phyloP scores from a whole-genome alignment of 1,140 invertebrate genomes.

The Drosophila repleta region DNA sequence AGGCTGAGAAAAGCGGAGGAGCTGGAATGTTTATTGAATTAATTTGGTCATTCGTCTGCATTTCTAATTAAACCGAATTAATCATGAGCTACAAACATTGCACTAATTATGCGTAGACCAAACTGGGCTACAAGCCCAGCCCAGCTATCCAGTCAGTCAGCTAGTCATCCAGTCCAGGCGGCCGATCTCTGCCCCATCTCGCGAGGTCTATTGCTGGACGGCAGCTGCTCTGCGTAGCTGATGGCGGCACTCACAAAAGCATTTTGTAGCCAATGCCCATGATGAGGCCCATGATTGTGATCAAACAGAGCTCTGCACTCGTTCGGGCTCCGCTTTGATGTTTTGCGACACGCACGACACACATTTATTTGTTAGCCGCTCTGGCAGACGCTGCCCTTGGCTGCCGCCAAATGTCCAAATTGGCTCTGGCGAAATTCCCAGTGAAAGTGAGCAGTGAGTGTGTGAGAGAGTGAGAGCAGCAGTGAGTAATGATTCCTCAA shows the following conservation, averaged over 20 bases:
- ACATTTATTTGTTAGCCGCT: slow-evolving; percentile 36
- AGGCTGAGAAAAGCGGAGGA: slow-evolving; percentile 18
- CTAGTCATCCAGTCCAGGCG: neutral
- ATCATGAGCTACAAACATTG: slow-evolving; percentile 68
- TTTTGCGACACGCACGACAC: slow-evolving; percentile 71
- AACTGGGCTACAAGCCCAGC: slow-evolving; percentile 54
- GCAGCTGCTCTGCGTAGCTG: slow-evolving; percentile 28
- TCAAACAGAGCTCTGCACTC: slow-evolving; percentile 54
- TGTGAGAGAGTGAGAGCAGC: neutral
- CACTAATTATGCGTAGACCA: slow-evolving; percentile 75
- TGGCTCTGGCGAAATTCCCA: slow-evolving; percentile 25
- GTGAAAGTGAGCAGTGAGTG: slow-evolving; percentile 15
- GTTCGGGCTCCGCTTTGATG: slow-evolving; percentile 54
- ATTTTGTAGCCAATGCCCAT: slow-evolving; percentile 52
- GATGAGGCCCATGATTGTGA: slow-evolving; percentile 71
- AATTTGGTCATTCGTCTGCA: slow-evolving; percentile 77
- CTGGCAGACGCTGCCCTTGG: slow-evolving; percentile 27
- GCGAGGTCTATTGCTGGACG: slow-evolving; percentile 9
- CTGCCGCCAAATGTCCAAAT: slow-evolving; percentile 35
- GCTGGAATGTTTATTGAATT: slow-evolving; percentile 78
- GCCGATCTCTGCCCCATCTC: slow-evolving; percentile 20
- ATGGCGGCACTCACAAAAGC: slow-evolving; percentile 69
- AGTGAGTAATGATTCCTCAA: neutral
- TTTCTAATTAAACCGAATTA: slow-evolving; percentile 82
- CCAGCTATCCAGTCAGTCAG: neutral